Evolutionary conservation across 1,140 invertebrate species (phyloP), one percentile per base, ranked within the genome.

Genomic region (Eupristina koningsbergeri): DNA sequence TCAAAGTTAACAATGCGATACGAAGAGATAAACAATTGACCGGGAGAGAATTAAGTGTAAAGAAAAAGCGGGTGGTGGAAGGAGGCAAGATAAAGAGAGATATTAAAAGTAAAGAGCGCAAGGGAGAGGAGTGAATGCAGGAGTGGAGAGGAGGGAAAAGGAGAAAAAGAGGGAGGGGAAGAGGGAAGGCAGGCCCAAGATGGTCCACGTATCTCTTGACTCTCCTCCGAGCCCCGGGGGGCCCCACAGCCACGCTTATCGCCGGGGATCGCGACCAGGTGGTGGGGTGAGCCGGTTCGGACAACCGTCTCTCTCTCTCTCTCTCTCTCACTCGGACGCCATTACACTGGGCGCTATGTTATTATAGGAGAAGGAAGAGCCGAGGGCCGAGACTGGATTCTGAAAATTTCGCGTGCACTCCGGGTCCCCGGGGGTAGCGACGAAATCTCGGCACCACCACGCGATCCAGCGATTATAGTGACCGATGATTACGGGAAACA

Each of bases 231-330:
- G 64, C 81, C 81, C 81, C 81, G 50, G 81, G 81, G 81, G 81
- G 81, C 81, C 73, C 17, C 53, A 22, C n/a, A 26, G 58, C 45
- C 45, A 45, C 74, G 61, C 73, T 61, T 83, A 83, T 83, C 81
- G 73, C 63, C 45, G 45, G 39, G 61, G 74, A 77, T 83, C 81
- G 61, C 64, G 29, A 53, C 81, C 76, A 80, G 45, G 39, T 85
- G 82, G 91, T 88, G 89, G 90, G 90, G 90, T 90, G 87, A 92
- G 92, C 91, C 91, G 92, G 92, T 92, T 92, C 87, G 88, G 73
- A 58, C 50, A 13, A 3, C 69, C 31, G 58, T 17, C 8, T 34
- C 36, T 26, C 76, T 53, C 41, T 47, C 47, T 39, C 50, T n/a
- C 74, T 39, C 47, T 34, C 73, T 75, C 45, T n/a, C 31, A n/a